phyloP scores from a whole-genome alignment of 2,888 invertebrate species.

The Schrankia costaestrigalis region DNA sequence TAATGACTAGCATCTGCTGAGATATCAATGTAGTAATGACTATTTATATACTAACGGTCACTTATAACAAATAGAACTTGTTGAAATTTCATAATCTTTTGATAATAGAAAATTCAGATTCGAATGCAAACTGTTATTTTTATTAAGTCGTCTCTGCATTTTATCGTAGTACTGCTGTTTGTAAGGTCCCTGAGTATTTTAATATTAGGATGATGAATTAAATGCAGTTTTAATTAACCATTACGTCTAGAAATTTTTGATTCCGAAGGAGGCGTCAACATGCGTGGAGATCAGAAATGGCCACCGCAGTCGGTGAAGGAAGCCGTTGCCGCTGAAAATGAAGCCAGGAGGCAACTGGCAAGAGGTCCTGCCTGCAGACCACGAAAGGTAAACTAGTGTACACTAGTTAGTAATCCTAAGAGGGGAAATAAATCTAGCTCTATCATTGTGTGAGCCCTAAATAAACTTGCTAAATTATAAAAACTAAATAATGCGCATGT shows the following conservation, averaged over 20 bases:
- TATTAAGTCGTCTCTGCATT: no score
- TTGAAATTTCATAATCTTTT: no score
- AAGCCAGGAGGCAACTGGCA: constrained; percentile 85
- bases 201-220: no score
- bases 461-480: constrained; percentile 15
- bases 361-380: constrained; percentile 89
- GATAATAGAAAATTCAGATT: no score
- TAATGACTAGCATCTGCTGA: no score
- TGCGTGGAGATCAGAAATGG: constrained; percentile 94
- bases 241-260: constrained; percentile 8
- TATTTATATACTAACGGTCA: no score
- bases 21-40: no score
- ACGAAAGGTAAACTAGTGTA: constrained; percentile 82
- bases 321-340: constrained; percentile 87
- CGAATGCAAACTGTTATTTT: no score
- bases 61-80: no score
- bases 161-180: no score
- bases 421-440: constrained; percentile 4
- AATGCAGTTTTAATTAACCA: constrained; percentile 9
- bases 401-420: no score
- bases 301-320: constrained; percentile 89
- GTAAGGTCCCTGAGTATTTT: no score
- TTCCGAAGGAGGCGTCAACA: constrained; percentile 85
- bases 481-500: constrained; percentile 31
- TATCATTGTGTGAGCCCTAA: constrained; percentile 25